Percentiles rank a stretch among this genome's conserved stretches.
phyloP scores from a whole-genome alignment of 2,888 invertebrate species.

The Sceliomorpha sp. region DNA sequence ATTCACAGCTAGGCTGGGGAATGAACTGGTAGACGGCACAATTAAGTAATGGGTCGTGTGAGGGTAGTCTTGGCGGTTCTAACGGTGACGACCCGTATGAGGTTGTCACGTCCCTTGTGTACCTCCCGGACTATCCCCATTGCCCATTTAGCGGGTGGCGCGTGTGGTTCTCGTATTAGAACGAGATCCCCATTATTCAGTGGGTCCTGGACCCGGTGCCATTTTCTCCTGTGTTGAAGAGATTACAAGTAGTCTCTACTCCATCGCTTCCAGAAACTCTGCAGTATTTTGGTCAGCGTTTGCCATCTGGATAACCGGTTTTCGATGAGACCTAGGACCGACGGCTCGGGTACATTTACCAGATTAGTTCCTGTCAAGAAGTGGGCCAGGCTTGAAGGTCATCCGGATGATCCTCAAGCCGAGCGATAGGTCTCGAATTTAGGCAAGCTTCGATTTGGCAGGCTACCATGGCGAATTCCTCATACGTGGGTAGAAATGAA shows the following conservation, averaged over 20 bases:
- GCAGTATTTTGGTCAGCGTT: background rate
- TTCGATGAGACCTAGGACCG: constrained; percentile 41
- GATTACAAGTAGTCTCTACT: background rate
- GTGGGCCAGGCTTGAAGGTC: too few species aligned
- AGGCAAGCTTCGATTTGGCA: constrained; percentile 17
- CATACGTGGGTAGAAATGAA: background rate
- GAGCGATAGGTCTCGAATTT: too few species aligned
- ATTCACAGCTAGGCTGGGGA: too few species aligned
- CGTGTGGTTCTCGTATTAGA: background rate
- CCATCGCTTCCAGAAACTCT: too few species aligned
- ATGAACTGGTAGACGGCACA: too few species aligned
- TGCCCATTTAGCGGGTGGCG: too few species aligned
- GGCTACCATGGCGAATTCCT: constrained; percentile 18
- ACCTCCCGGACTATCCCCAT: too few species aligned
- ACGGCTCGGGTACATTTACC: constrained; percentile 51
- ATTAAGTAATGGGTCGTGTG: too few species aligned
- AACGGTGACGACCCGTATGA: too few species aligned
- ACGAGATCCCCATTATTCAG: background rate
- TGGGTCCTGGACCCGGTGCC: background rate
- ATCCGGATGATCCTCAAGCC: too few species aligned
- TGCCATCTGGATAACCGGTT: too few species aligned
- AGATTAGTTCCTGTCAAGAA: constrained; percentile 48
- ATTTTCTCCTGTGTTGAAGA: background rate
- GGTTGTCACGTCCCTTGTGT: too few species aligned
- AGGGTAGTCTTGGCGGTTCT: background rate